These are phyloP conservation scores for Tinea trinotella DNA, from an alignment of 2,888 invertebrate genomes.

Conservation along the genomic window DNA sequence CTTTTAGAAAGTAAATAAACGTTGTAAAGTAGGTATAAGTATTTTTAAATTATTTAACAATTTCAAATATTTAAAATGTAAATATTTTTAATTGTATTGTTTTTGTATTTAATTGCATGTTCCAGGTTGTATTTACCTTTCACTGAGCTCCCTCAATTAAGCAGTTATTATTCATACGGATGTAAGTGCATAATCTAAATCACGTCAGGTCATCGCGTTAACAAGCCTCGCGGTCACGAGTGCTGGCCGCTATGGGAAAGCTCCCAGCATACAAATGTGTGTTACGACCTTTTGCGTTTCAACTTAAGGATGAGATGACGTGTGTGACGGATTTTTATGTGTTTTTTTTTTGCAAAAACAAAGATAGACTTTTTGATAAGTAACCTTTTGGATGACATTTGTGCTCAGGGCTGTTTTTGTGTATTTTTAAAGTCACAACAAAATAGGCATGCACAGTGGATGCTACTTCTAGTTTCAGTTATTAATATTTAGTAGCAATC, in stretches of 20 bases:
- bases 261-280: slow-evolving; percentile 63
- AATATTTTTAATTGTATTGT: not conserved
- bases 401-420: too few relatives aligned
- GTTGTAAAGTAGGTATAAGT: too few relatives aligned
- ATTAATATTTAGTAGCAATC: too few relatives aligned
- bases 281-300: slow-evolving; percentile 45
- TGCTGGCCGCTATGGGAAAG: slow-evolving; percentile 65
- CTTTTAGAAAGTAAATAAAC: too few relatives aligned
- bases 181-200: slow-evolving; percentile 62
- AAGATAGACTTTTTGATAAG: not conserved
- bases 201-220: slow-evolving; percentile 60
- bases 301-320: slow-evolving; percentile 21
- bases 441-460: too few relatives aligned
- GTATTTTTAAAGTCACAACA: too few relatives aligned
- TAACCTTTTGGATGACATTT: too few relatives aligned
- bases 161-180: slow-evolving; percentile 63
- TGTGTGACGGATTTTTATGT: not conserved
- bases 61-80: too few relatives aligned
- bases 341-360: not conserved
- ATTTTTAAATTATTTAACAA: too few relatives aligned
- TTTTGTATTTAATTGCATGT: not conserved
- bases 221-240: slow-evolving; percentile 66
- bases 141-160: slow-evolving; percentile 58
- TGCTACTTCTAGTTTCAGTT: too few relatives aligned
- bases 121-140: slow-evolving; percentile 24